Conservation (phyloP, 2,113 vertebrate genomes). For the Oriolus oriolus region DNA sequence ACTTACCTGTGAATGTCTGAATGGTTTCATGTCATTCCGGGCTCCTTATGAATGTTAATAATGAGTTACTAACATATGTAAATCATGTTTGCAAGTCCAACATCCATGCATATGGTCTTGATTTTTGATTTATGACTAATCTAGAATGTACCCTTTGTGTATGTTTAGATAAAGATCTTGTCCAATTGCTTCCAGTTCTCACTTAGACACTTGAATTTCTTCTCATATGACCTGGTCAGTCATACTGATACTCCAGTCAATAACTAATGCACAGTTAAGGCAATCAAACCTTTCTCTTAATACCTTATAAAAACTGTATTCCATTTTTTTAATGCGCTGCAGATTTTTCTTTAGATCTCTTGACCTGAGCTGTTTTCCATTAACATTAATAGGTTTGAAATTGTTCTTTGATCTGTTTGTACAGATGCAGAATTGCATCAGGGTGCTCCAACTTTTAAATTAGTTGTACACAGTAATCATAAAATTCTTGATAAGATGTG, state of each 20-base stretch:
- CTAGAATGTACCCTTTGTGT: background rate
- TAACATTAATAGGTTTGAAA: conserved; percentile 38
- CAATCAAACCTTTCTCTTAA: background rate
- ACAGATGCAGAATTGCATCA: background rate
- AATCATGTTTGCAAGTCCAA: background rate
- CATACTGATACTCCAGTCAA: background rate
- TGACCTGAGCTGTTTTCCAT: conserved; percentile 20
- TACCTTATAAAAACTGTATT: background rate
- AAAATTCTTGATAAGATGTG: conserved; percentile 37
- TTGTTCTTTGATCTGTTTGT: conserved; percentile 48
- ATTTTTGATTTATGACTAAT: background rate
- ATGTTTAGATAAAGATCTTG: background rate
- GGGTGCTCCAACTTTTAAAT: conserved; percentile 21
- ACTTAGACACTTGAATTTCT: background rate
- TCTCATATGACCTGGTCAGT: background rate
- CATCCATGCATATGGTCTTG: background rate
- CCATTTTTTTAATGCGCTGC: background rate
- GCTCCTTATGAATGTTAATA: background rate
- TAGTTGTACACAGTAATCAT: background rate
- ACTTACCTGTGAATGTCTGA: background rate
- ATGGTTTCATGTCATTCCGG: background rate
- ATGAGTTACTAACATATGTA: background rate
- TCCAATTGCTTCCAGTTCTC: background rate
- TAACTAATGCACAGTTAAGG: background rate
- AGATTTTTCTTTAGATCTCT: conserved; percentile 31